Evolutionary conservation across 2,113 vertebrate species (phyloP), one percentile per base, ranked within the genome.

Genomic region (Trematomus loennbergii): DNA sequence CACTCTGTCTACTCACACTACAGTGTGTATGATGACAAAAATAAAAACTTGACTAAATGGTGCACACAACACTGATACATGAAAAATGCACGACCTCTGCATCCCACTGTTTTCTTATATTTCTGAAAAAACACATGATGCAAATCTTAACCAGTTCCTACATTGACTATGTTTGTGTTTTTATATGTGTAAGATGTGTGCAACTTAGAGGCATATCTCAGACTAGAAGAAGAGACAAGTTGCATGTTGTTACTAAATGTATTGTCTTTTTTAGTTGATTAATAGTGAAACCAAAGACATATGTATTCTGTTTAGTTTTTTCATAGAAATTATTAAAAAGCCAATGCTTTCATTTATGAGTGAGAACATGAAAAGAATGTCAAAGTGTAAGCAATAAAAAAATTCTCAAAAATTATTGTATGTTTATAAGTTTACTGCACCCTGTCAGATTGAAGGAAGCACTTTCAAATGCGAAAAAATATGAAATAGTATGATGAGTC

Each of bases 171-270:
- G 58, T 65, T 29, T 68, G 18, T 81, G 61, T 46, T 40, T 12
- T 40, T 54, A 17, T 25, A 11, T 73, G 22, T 71, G 20, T 79
- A 16, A 33, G 20, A 4, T 17, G 3, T 57, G 22, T 43, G 36
- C 36, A 12, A 16, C 18, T 60, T 17, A 54, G 0, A 54, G 16
- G 13, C 12, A 36, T 10, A 8, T 53, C 36, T 72, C 54, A 72
- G 57, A 79, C 66, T 33, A 52, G 64, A 17, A 68, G 7, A 10
- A 53, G 22, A 68, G 25, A 60, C 15, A 20, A 49, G 36, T 13
- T 85, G 87, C 89, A 91, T 86, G 89, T 64, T 75, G 12, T 65
- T 79, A 53, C 74, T 50, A 79, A 66, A 17, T 40, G 12, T 72
- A 1, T 69, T 64, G 49, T 80, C 5, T 76, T 69, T 81, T 69